Conservation (phyloP, 64 coral and sea anemone species). For the Stylophora pistillata region DNA sequence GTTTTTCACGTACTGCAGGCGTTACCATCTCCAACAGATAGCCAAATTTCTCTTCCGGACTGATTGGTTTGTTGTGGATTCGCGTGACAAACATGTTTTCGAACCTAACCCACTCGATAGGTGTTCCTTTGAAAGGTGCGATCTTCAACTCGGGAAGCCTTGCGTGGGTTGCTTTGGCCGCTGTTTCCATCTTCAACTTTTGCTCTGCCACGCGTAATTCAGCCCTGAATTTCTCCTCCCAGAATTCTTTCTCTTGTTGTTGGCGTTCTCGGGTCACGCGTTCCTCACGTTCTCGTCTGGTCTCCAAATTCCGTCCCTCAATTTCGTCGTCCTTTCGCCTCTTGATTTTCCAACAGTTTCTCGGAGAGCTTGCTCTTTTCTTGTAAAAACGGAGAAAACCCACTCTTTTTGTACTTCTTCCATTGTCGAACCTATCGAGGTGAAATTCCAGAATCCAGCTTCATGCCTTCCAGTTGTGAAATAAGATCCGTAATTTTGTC, state of each 20-base stretch:
- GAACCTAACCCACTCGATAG: slow-evolving; percentile 48
- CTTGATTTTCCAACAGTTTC: neutral
- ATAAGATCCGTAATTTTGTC: slow-evolving; percentile 52
- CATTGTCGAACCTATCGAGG: slow-evolving; percentile 47
- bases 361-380: slow-evolving; percentile 26
- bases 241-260: slow-evolving; percentile 27
- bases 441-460: slow-evolving; percentile 66
- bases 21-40: slow-evolving; percentile 48
- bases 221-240: slow-evolving; percentile 51
- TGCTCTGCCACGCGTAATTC: slow-evolving; percentile 28
- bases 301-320: slow-evolving; percentile 1
- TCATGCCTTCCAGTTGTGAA: slow-evolving; percentile 42
- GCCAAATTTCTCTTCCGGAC: slow-evolving; percentile 39
- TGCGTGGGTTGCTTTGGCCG: neutral
- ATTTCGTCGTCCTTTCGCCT: slow-evolving; percentile 6
- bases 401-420: slow-evolving; percentile 39
- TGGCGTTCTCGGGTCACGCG: neutral
- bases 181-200: slow-evolving; percentile 48
- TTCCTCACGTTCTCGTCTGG: slow-evolving; percentile 26
- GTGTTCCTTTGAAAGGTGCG: slow-evolving; percentile 35
- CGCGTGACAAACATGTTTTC: slow-evolving; percentile 55
- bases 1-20: neutral
- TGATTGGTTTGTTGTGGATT: slow-evolving; percentile 30
- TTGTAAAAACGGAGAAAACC: slow-evolving; percentile 1
- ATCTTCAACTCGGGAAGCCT: slow-evolving; percentile 47